Evolutionary conservation across 2,797 vertebrate genomes (phyloP), one percentile per base, ranked within the genome.

Genomic region (Enteromius treurensis): DNA sequence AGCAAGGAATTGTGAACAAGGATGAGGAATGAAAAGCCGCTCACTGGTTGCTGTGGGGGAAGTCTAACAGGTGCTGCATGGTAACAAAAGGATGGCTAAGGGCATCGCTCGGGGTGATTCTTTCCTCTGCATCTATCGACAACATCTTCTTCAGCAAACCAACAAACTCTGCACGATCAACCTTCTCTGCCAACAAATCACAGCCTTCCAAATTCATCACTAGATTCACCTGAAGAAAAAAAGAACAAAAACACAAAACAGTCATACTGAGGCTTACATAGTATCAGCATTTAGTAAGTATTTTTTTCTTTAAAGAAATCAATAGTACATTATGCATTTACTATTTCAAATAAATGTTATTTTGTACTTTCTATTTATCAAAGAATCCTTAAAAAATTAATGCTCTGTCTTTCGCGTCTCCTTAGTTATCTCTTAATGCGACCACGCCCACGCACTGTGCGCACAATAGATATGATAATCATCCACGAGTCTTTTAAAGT

Each of bases 21-120:
- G 3, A 23, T 62, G 58, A 77, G 32, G 1, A 4, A 5, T 37
- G 23, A 55, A 15, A 45, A 76, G 23, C 7, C 21, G n/a, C 97
- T 91, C 94, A 99, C 98, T 99, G 97, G 95, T 95, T 98, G 95
- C 98, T 99, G 88, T 99, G 98, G 89, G 98, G 97, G 86, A 98
- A 98, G 94, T 99, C 97, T 2, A 98, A 94, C 93, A 99, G 96
- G 93, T 99, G 98, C 89, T 98, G 97, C 97, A 99, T 99, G 89
- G 96, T 97, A 92, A 99, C 96, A 93, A 99, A 99, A 81, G 97
- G 95, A 91, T 99, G 97, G 91, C 93, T 95, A 90, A 99, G 94
- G 23, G 96, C 96, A 79, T 99, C 97, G 53, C 91, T 91, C 37
- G 98, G 98, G 93, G 95, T 94, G 75, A 99, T 97, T 93, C 98